Percentiles rank a stretch among this genome's conserved stretches.
phyloP scores from a whole-genome alignment of 2,797 vertebrate genomes.

The Menidia menidia region DNA sequence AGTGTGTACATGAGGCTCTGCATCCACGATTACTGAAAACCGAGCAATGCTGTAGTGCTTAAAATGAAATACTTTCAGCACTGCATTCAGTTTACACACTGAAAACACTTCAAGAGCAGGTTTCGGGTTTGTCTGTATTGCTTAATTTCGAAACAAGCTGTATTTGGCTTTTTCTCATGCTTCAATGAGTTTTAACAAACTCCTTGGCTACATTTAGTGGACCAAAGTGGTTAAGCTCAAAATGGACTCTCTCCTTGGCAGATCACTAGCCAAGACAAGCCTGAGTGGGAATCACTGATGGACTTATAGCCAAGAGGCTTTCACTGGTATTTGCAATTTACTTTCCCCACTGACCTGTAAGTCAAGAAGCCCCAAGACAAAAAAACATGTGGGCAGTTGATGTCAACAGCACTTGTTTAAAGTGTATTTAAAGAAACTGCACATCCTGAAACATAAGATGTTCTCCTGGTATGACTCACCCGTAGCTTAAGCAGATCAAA shows the following conservation, averaged over 20 bases:
- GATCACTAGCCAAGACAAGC: constrained; percentile 22
- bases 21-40: not conserved
- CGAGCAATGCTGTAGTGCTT: not conserved
- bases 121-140: not conserved
- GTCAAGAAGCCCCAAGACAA: not conserved
- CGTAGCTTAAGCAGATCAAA: constrained; percentile 3
- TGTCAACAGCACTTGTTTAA: not conserved
- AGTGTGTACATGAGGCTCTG: constrained; percentile 9
- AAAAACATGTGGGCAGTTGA: not conserved
- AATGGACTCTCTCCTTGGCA: constrained; percentile 32
- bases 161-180: not conserved
- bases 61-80: not conserved
- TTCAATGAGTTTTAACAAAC: constrained; percentile 21
- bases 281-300: constrained; percentile 20
- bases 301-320: constrained; percentile 35
- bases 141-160: not conserved
- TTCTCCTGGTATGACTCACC: constrained; percentile 9
- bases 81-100: not conserved
- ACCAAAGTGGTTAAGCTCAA: constrained; percentile 19
- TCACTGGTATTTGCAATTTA: constrained; percentile 11
- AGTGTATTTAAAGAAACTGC: not conserved
- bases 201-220: not conserved
- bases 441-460: not conserved
- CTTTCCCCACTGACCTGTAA: constrained; percentile 28
- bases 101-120: not conserved